Evolutionary conservation across 2,797 vertebrate genomes (phyloP).

Genomic region (Sternarchorhynchus goeldii): DNA sequence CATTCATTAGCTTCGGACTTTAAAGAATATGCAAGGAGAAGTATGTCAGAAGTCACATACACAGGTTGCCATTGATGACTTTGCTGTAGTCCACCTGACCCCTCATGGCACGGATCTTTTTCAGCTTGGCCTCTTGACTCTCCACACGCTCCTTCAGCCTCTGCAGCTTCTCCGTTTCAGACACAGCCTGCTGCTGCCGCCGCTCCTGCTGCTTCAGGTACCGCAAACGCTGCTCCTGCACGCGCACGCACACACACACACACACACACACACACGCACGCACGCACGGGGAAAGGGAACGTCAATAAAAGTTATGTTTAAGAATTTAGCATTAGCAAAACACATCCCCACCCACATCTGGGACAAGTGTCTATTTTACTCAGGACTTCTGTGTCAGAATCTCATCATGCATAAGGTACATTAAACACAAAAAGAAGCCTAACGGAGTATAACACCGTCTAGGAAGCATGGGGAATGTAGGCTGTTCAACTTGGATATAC

Average conservation of each 20-base stretch:
- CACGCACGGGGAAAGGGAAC: not conserved
- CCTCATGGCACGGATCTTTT: slow-evolving; percentile 96
- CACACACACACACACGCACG: no score
- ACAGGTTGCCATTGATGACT: slow-evolving; percentile 95
- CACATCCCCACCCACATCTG: not conserved
- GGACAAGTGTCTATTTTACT: not conserved
- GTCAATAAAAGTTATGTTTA: no score
- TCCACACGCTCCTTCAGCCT: slow-evolving; percentile 94
- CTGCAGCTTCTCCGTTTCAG: slow-evolving; percentile 96
- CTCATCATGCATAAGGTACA: not conserved
- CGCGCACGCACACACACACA: no score
- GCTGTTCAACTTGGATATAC: not conserved
- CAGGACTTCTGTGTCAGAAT: not conserved
- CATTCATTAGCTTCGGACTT: not conserved
- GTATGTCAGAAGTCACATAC: slow-evolving; percentile 73
- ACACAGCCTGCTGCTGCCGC: slow-evolving; percentile 88
- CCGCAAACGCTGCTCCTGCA: slow-evolving; percentile 78
- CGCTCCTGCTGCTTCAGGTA: slow-evolving; percentile 96
- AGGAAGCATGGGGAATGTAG: not conserved
- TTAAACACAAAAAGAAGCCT: not conserved
- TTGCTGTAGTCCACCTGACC: slow-evolving; percentile 99
- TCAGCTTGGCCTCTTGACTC: slow-evolving; percentile 94
- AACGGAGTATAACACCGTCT: not conserved
- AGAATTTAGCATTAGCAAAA: no score
- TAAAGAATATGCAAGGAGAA: not conserved